Percentiles rank a stretch among this genome's conserved stretches.
Conservation (phyloP, 2,113 vertebrate genomes). For the Patagioenas fasciata region DNA sequence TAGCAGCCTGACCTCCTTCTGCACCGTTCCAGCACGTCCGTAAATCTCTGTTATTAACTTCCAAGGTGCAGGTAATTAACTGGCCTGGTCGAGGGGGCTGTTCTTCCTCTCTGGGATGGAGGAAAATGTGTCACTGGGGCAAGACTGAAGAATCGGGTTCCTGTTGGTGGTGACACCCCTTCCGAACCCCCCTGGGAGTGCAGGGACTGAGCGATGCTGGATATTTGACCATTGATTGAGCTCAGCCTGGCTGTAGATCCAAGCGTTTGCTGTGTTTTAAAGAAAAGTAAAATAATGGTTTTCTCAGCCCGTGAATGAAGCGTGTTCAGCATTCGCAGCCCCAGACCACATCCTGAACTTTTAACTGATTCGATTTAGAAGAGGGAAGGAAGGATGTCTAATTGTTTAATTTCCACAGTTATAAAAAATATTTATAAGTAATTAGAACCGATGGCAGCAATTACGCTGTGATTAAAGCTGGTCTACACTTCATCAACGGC, state of each 20-base stretch:
- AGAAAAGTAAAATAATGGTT: not conserved
- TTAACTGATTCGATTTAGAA: slow-evolving; percentile 11
- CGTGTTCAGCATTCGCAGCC: accelerated
- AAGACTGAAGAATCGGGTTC: not conserved
- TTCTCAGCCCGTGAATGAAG: not conserved
- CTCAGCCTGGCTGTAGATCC: accelerated
- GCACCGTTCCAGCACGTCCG: not conserved
- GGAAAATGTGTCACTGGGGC: not conserved
- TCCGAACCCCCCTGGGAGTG: accelerated
- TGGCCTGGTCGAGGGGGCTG: accelerated
- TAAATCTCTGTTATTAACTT: not conserved
- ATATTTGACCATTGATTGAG: accelerated
- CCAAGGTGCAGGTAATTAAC: not conserved
- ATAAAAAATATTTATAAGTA: slow-evolving; percentile 48
- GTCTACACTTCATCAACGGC: slow-evolving; percentile 18
- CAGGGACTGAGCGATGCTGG: not conserved
- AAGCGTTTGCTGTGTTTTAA: too few relatives aligned
- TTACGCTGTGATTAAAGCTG: slow-evolving; percentile 35
- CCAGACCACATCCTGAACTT: not conserved
- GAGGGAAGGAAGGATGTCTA: slow-evolving; percentile 58
- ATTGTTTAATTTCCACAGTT: slow-evolving; percentile 58
- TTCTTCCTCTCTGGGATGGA: not conserved
- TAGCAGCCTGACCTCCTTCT: slow-evolving; percentile 27
- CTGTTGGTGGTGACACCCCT: accelerated
- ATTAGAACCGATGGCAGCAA: slow-evolving; percentile 45